Evolutionary conservation across 2,113 vertebrate genomes (phyloP).

Genomic region (Nansenia antarctica): DNA sequence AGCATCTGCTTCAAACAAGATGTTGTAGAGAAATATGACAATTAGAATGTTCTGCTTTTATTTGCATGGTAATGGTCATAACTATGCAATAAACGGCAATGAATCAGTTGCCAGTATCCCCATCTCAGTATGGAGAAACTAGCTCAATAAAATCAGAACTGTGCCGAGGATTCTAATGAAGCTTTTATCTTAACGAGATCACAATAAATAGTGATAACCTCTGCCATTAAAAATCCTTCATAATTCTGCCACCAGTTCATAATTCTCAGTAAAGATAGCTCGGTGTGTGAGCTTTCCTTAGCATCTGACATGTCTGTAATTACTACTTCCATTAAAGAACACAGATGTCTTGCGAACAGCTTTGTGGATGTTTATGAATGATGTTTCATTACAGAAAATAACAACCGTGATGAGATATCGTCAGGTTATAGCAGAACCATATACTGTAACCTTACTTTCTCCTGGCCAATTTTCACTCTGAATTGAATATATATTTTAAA

Average conservation of each 20-base stretch:
- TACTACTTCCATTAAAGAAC: slow-evolving; percentile 33
- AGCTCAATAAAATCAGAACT: slow-evolving; percentile 27
- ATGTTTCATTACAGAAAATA: slow-evolving; percentile 32
- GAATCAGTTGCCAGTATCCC: slow-evolving; percentile 9
- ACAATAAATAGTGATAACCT: slow-evolving; percentile 37
- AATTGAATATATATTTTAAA: too few relatives aligned
- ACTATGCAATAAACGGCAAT: slow-evolving; percentile 22
- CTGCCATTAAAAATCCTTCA: slow-evolving; percentile 24
- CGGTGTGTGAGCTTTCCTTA: slow-evolving; percentile 2
- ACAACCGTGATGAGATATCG: slow-evolving; percentile 13
- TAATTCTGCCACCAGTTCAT: slow-evolving; percentile 33
- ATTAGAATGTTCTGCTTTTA: background rate
- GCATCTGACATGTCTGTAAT: slow-evolving; percentile 13
- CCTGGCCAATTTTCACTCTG: background rate
- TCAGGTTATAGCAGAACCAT: background rate
- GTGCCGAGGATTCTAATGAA: slow-evolving; percentile 21
- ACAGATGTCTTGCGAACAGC: slow-evolving; percentile 50
- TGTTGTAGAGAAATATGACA: background rate
- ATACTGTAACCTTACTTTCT: too few relatives aligned
- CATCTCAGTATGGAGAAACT: slow-evolving; percentile 17
- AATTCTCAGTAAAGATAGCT: slow-evolving; percentile 13
- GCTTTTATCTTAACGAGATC: slow-evolving; percentile 39
- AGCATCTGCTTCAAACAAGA: too few relatives aligned
- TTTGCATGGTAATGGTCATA: background rate
- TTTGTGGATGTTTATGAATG: slow-evolving; percentile 41